phyloP scores from a whole-genome alignment of 92 coral and sea anemone species.

The Meandrina meandrites region DNA sequence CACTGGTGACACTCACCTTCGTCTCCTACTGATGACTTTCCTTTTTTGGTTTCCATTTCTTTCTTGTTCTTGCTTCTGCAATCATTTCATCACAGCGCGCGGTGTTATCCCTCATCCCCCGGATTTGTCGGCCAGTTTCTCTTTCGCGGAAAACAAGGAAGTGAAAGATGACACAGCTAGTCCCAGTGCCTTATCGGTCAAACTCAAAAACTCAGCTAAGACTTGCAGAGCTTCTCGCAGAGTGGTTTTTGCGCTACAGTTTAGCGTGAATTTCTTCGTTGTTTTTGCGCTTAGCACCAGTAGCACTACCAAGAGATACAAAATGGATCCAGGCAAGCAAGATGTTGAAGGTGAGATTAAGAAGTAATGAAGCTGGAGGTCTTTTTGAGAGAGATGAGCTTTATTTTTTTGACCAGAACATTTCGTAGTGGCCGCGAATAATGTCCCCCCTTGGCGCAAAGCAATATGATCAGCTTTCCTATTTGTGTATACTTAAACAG shows the following conservation, averaged over 20 bases:
- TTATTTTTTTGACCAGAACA: too few species aligned
- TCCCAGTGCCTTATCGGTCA: slow-evolving; percentile 1
- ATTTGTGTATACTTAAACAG: neutral
- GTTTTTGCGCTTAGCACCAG: neutral
- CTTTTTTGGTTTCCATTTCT: neutral
- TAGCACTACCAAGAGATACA: neutral
- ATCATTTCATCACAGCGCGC: neutral
- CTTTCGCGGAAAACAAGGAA: neutral
- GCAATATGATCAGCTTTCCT: neutral
- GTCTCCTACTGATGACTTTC: neutral
- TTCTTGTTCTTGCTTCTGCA: neutral
- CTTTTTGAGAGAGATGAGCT: too few species aligned
- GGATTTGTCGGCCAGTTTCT: neutral
- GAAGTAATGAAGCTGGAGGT: too few species aligned
- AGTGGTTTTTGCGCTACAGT: too few species aligned
- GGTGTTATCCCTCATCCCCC: neutral
- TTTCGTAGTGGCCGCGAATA: too few species aligned
- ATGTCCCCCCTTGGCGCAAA: neutral
- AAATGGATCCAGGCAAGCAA: slow-evolving; percentile 11
- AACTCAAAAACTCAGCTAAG: neutral
- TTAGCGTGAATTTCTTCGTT: neutral
- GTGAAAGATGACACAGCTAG: neutral
- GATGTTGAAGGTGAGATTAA: neutral
- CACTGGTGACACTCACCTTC: neutral
- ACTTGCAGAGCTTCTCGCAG: too few species aligned